Conservation (phyloP, 2,113 vertebrate genomes). For the Diadophis punctatus region DNA sequence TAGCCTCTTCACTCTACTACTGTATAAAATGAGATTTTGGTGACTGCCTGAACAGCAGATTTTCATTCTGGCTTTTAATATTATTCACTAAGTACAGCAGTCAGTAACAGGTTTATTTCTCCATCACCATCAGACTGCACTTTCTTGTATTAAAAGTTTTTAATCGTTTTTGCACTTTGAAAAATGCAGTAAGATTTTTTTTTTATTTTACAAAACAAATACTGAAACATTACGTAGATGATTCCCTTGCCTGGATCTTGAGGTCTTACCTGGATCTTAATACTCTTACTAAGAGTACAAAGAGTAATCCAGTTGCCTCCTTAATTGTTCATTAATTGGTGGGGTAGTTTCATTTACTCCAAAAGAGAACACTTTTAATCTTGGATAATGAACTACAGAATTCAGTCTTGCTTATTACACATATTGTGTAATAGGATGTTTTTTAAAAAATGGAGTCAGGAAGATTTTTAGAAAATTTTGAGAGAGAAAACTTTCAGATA, state of each 20-base stretch:
- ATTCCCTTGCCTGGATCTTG: conserved; percentile 2
- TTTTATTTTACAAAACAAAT: background rate
- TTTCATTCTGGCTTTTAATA: conserved; percentile 3
- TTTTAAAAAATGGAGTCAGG: background rate
- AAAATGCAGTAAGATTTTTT: background rate
- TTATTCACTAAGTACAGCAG: background rate
- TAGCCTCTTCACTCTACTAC: conserved; percentile 43
- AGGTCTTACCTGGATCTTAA: conserved; percentile 5
- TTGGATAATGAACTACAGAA: background rate
- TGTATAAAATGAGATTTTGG: background rate
- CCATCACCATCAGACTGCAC: background rate
- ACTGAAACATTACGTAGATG: background rate
- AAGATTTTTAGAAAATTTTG: background rate
- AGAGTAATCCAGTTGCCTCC: background rate
- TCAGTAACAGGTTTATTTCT: background rate
- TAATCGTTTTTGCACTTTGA: background rate
- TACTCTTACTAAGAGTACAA: conserved; percentile 8
- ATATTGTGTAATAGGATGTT: background rate
- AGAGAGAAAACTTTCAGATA: background rate
- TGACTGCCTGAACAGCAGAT: conserved; percentile 24
- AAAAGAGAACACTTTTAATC: background rate
- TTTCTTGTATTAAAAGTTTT: conserved; percentile 3
- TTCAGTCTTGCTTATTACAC: background rate
- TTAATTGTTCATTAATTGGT: background rate
- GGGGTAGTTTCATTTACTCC: background rate